phyloP scores from a whole-genome alignment of 2,113 vertebrate species.

The Limanda limanda region DNA sequence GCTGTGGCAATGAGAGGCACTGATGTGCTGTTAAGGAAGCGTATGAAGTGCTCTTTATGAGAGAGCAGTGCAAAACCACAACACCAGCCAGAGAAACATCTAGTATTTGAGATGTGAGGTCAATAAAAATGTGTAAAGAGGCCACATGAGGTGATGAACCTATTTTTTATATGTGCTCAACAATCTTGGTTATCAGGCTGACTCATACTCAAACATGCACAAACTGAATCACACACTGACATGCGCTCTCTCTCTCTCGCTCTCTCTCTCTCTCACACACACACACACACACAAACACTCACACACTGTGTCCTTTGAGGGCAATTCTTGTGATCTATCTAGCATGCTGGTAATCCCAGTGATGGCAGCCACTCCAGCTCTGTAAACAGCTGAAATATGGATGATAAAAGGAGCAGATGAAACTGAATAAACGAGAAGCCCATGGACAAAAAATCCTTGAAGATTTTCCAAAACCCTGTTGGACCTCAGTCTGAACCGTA shows the following conservation, averaged over 20 bases:
- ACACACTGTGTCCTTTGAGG: conserved; percentile 45
- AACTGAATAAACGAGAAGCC: conserved; percentile 74
- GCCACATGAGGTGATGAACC: conserved; percentile 14
- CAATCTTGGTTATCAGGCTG: conserved; percentile 41
- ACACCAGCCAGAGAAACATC: background rate
- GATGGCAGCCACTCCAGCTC: conserved; percentile 69
- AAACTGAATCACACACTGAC: conserved; percentile 17
- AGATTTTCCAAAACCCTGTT: conserved; percentile 67
- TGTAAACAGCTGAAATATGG: conserved; percentile 81
- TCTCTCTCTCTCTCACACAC: conserved; percentile 6
- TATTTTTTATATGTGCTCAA: conserved; percentile 8
- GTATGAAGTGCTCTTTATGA: background rate
- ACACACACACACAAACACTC: conserved; percentile 35
- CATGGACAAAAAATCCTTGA: conserved; percentile 62
- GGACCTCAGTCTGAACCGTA: conserved; percentile 41
- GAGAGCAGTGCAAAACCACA: background rate
- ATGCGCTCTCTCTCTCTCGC: background rate
- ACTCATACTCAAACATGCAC: conserved; percentile 43
- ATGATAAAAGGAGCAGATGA: conserved; percentile 78
- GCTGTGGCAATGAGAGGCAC: background rate
- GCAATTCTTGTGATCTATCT: conserved; percentile 67
- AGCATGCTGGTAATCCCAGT: conserved; percentile 73
- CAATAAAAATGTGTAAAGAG: background rate
- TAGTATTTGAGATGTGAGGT: background rate
- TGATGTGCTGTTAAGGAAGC: background rate